These are phyloP conservation scores for Epicampocera succincta DNA, from an alignment of 2,888 invertebrate genomes.

Conservation along the genomic window DNA sequence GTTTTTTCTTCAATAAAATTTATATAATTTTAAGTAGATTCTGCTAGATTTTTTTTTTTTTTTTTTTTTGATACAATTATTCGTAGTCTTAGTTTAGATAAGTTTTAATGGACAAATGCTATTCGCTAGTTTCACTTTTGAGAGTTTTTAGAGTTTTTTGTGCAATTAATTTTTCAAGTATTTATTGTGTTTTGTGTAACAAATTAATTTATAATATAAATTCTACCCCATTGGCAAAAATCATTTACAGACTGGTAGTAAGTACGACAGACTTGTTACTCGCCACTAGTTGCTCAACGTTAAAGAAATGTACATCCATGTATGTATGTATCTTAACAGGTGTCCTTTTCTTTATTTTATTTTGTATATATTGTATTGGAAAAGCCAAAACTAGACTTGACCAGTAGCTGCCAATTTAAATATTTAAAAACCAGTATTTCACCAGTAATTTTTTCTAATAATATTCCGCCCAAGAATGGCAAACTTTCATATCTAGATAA, in stretches of 20 bases:
- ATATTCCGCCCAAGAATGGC: constrained; percentile 20
- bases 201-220: constrained; percentile 33
- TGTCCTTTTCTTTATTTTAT: constrained; percentile 22
- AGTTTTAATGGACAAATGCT: constrained; percentile 39
- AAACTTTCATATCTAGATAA: neutral
- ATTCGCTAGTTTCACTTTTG: constrained; percentile 55
- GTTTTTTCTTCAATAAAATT: neutral
- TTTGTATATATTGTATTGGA: constrained; percentile 15
- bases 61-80: constrained; percentile 7
- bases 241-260: constrained; percentile 20
- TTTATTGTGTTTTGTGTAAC: constrained; percentile 21
- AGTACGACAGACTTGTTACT: constrained; percentile 30
- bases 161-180: constrained; percentile 35
- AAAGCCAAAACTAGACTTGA: neutral
- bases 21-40: constrained; percentile 45
- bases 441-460: constrained; percentile 24
- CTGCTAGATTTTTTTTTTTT: constrained; percentile 58
- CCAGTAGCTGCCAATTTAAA: constrained; percentile 33
- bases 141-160: constrained; percentile 30
- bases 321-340: constrained; percentile 11
- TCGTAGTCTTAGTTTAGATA: constrained; percentile 61
- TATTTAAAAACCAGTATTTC: constrained; percentile 29
- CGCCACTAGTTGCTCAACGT: constrained; percentile 52
- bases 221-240: neutral
- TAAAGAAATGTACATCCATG: constrained; percentile 10